Conservation (phyloP, 2,113 vertebrate species). For the Oreochromis niloticus region DNA sequence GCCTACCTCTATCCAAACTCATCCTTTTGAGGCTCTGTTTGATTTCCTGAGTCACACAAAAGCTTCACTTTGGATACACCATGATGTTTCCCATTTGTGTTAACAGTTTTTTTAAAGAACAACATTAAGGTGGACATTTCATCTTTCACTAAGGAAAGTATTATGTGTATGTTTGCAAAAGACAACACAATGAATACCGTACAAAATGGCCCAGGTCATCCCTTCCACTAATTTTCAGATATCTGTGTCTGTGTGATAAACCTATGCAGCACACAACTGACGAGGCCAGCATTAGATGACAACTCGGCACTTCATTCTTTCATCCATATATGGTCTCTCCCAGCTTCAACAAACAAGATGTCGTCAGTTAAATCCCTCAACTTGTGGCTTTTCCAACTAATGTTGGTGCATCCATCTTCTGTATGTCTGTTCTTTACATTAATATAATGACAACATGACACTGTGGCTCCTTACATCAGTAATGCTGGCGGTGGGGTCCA, state of each 20-base stretch:
- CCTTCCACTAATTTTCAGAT: background rate
- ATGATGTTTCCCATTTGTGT: background rate
- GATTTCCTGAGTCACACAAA: background rate
- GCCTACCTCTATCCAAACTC: background rate
- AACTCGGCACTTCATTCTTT: background rate
- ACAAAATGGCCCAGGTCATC: background rate
- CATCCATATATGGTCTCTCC: background rate
- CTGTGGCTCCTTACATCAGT: slow-evolving; percentile 76
- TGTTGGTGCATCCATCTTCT: background rate
- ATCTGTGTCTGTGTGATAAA: background rate
- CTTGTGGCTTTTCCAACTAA: background rate
- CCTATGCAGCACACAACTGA: background rate
- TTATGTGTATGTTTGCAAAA: background rate
- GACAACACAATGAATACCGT: background rate
- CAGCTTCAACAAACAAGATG: background rate
- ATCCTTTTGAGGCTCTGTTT: background rate
- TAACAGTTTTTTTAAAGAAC: background rate
- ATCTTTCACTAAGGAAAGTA: background rate
- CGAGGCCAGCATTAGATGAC: background rate
- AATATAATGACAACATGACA: background rate
- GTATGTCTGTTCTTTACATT: background rate
- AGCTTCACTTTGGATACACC: background rate
- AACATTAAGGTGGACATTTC: background rate
- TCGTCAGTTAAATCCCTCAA: background rate
- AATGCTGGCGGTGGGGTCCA: slow-evolving; percentile 82